Evolutionary conservation across 2,113 vertebrate genomes (phyloP), one percentile per base, ranked within the genome.

Genomic region (Eulemur rufifrons): DNA sequence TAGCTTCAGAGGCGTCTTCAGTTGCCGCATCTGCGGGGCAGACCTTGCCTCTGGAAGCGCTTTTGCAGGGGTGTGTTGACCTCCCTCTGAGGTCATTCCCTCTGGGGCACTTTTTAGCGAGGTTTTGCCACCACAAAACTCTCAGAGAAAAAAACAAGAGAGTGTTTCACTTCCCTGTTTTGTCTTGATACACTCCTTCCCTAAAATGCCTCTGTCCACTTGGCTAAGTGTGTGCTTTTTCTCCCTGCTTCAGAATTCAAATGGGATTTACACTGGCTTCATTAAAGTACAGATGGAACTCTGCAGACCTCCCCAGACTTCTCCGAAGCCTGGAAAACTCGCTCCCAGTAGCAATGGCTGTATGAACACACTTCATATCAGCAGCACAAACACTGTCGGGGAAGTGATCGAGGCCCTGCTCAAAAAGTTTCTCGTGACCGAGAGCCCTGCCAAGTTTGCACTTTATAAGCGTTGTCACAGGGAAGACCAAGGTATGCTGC

Each of bases 201-300:
- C 42, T 21, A 8, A 0, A 12, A 42, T 50, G 69, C 73, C 37
- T 0, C 0, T 4, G 1, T 45, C 74, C 0, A 12, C 64, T 52
- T 61, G n/a, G 42, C 94, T 92, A 84, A 86, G 9, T 10, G 7
- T 0, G 10, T n/a, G 1, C 64, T 95, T 89, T 89, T 94, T 96
- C 59, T 78, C 94, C 68, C 90, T 3, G 0, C 34, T 97, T 47
- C 98, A 99, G 99, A 99, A 98, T 0, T 74, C 98, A 0, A 98
- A 98, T 27, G 99, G 99, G 87, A 97, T 99, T 84, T 99, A 99
- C 98, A 99, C 99, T 59, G 99, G 99, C 95, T 99, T 99, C 98
- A 99, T 99, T 97, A 99, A 99, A 96, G 99, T 99, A 54, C 99
- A 99, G 98, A 97, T 99, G 99, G 99, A 99, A 88, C 98, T 99